Conservation (phyloP, 1,140 invertebrate species). For the Holotrichia oblita region DNA sequence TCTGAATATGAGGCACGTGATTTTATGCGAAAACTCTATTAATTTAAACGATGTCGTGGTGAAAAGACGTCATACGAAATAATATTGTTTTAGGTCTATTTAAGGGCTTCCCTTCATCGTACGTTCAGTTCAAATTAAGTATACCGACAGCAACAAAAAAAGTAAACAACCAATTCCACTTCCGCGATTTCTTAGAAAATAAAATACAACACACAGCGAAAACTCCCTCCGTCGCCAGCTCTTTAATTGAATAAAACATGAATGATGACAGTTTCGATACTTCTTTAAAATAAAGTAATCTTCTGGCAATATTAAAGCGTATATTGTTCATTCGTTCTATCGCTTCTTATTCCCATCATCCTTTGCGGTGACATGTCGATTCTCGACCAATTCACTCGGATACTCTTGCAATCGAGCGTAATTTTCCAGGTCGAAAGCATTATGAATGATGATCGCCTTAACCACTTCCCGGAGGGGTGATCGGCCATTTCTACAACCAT, state of each 20-base stretch:
- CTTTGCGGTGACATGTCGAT: conserved; percentile 8
- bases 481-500: neutral
- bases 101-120: too few relatives aligned
- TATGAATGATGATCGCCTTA: conserved; percentile 41
- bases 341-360: neutral
- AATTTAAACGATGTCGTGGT: neutral
- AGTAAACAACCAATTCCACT: neutral
- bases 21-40: conserved; percentile 14
- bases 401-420: conserved; percentile 24
- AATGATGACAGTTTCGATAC: neutral
- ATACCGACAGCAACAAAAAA: neutral
- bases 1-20: neutral
- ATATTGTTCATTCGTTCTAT: neutral
- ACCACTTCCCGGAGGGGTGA: neutral
- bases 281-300: neutral
- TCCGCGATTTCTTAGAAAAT: too few relatives aligned
- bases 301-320: neutral
- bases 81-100: too few relatives aligned
- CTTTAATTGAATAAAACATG: neutral
- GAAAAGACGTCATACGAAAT: neutral
- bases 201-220: neutral
- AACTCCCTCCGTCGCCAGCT: neutral
- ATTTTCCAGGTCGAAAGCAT: conserved; percentile 38
- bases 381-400: conserved; percentile 9
- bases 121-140: neutral